Conservation (phyloP, 2,797 vertebrate genomes). For the Babyrousa celebensis region DNA sequence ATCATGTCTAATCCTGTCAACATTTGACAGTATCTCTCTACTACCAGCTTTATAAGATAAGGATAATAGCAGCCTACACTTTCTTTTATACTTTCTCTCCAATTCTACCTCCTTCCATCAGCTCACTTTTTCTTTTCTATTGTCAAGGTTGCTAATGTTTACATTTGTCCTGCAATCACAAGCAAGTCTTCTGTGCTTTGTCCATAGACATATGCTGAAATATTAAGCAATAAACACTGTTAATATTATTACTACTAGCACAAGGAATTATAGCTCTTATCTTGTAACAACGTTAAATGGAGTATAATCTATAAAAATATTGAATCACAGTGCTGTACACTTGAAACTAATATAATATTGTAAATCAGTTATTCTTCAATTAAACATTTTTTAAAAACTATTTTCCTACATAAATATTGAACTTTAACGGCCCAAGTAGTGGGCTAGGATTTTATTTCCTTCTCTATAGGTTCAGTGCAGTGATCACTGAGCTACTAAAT, state of each 20-base stretch:
- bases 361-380: background rate
- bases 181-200: background rate
- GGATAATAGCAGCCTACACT: background rate
- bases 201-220: constrained; percentile 2
- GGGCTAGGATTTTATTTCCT: constrained; percentile 13
- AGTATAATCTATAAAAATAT: background rate
- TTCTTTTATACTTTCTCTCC: background rate
- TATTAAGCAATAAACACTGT: background rate
- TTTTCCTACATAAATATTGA: background rate
- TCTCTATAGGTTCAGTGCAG: background rate
- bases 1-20: constrained; percentile 5
- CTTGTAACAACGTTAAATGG: background rate
- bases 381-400: background rate
- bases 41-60: constrained; percentile 16
- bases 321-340: background rate
- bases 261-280: background rate
- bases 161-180: background rate
- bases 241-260: constrained; percentile 34
- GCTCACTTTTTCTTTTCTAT: constrained; percentile 44
- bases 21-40: constrained; percentile 17
- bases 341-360: background rate
- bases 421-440: background rate
- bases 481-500: background rate
- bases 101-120: constrained; percentile 25
- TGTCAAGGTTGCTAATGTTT: background rate